A percentile compares a stretch with the other conserved stretches of the same genome.
These are phyloP conservation scores for Aleiodes testaceus DNA, from an alignment of 2,888 invertebrate genomes.

Conservation along the genomic window DNA sequence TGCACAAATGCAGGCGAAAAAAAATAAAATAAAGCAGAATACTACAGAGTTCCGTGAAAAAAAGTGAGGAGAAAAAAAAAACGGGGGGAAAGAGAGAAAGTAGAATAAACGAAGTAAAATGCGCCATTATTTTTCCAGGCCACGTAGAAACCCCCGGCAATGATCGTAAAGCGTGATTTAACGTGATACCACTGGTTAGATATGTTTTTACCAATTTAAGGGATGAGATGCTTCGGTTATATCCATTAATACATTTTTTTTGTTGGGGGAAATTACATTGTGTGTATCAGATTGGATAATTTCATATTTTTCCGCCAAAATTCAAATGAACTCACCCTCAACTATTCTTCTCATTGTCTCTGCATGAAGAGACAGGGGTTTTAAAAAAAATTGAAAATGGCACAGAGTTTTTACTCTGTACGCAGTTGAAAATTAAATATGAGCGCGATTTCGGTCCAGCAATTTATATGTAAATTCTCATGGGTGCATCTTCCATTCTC, in stretches of 20 bases:
- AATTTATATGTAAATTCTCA: constrained; percentile 65
- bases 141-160: constrained; percentile 36
- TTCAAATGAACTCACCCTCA: too few species aligned
- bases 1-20: background rate
- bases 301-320: too few species aligned
- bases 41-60: background rate
- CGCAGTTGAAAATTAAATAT: constrained; percentile 66
- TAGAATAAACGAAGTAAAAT: background rate
- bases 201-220: constrained; percentile 60
- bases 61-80: background rate
- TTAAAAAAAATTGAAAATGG: background rate
- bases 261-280: too few species aligned
- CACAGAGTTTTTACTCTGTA: constrained; percentile 47
- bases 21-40: background rate
- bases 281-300: too few species aligned
- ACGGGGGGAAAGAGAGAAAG: background rate
- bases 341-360: too few species aligned
- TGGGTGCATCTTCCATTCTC: constrained; percentile 33
- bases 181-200: constrained; percentile 54
- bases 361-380: constrained; percentile 3
- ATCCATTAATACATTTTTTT: background rate
- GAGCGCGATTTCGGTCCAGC: constrained; percentile 67
- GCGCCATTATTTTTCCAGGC: constrained; percentile 28
- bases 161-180: constrained; percentile 58
- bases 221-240: constrained; percentile 33